phyloP scores from a whole-genome alignment of 92 coral and sea anemone species.

The Chrysogorgia sp. region DNA sequence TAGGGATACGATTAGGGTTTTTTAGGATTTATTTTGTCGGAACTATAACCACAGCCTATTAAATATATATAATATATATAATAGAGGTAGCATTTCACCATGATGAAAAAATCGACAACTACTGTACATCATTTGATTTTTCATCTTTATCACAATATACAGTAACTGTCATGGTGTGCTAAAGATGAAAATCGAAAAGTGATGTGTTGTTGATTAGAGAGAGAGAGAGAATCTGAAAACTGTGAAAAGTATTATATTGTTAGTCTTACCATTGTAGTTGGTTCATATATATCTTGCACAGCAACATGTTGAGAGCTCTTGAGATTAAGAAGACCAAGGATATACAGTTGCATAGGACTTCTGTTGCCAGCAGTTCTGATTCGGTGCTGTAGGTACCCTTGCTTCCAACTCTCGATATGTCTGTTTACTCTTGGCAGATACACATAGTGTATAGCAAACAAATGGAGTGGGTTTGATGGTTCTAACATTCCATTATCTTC shows the following conservation, averaged over 20 bases:
- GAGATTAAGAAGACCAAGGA: conserved; percentile 50
- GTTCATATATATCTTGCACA: conserved; percentile 47
- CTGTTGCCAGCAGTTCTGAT: conserved; percentile 60
- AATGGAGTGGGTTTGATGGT: conserved; percentile 44
- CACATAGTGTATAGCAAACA: conserved; percentile 52
- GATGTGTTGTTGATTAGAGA: background rate
- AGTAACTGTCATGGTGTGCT: no score
- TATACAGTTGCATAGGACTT: conserved; percentile 63
- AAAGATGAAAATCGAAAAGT: background rate
- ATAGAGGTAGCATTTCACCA: no score
- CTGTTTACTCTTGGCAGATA: conserved; percentile 55
- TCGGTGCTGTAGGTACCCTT: conserved; percentile 58
- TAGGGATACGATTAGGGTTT: no score
- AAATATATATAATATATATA: no score
- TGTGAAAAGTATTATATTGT: background rate
- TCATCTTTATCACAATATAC: no score
- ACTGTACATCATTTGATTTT: no score
- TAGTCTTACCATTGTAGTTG: conserved; percentile 13
- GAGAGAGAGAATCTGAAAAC: no score
- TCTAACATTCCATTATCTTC: conserved; percentile 59
- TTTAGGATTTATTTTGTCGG: no score
- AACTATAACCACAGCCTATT: no score
- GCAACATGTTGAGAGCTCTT: conserved; percentile 53
- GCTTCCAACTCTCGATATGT: conserved; percentile 54
- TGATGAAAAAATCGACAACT: no score